Conservation (phyloP, 2,888 invertebrate genomes). For the Amphipoea lucens region DNA sequence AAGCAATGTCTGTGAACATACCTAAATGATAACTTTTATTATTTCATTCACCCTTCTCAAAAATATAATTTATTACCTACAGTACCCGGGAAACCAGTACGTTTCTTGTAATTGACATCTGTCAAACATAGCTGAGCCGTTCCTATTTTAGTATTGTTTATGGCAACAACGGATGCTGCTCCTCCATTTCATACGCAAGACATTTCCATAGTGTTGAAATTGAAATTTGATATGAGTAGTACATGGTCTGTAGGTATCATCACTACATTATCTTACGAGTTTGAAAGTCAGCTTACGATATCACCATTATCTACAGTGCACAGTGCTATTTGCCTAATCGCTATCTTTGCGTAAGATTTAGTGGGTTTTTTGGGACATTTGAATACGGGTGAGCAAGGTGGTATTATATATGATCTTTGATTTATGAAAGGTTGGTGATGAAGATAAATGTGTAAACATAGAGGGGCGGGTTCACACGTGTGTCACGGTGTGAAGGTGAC, state of each 20-base stretch:
- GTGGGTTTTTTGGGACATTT: conserved; percentile 21
- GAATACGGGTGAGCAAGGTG: conserved; percentile 19
- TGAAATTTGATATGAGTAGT: conserved; percentile 45
- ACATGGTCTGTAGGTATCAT: conserved; percentile 29
- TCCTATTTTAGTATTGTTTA: conserved; percentile 88
- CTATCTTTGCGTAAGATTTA: conserved; percentile 36
- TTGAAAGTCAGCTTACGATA: conserved; percentile 59
- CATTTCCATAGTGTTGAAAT: conserved; percentile 46
- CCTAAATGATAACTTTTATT: conserved; percentile 1
- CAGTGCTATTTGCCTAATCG: conserved; percentile 23
- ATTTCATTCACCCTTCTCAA: conserved; percentile 11
- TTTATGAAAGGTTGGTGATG: conserved; percentile 68
- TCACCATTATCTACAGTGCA: conserved; percentile 43
- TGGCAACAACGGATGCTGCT: conserved; percentile 84
- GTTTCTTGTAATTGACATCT: conserved; percentile 80
- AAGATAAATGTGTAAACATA: conserved; percentile 73
- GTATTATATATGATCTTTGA: conserved; percentile 45
- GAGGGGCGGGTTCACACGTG: conserved; percentile 72
- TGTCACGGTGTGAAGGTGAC: conserved; percentile 76
- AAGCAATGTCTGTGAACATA: neutral
- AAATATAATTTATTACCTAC: conserved; percentile 32
- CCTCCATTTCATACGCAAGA: conserved; percentile 68
- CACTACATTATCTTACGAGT: conserved; percentile 27
- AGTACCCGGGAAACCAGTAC: conserved; percentile 16
- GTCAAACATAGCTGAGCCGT: conserved; percentile 81